A percentile compares a stretch with the other conserved stretches of the same genome.
Conservation (phyloP, 2,797 vertebrate genomes). For the Discoglossus pictus region DNA sequence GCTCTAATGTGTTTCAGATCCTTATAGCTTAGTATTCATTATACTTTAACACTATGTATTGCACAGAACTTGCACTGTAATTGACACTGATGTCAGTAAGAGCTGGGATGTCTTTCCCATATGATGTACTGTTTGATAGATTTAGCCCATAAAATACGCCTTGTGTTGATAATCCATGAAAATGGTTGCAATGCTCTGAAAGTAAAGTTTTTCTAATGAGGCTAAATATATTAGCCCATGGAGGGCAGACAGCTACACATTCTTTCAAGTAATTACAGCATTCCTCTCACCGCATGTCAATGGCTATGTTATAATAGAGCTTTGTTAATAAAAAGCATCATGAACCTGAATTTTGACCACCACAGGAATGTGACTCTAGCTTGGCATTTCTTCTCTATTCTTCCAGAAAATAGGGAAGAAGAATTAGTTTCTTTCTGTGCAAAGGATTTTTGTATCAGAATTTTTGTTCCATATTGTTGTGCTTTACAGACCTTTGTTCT, state of each 20-base stretch:
- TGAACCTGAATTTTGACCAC: slow-evolving; percentile 31
- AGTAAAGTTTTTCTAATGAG: slow-evolving; percentile 9
- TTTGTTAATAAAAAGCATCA: slow-evolving; percentile 23
- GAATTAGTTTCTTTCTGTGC: slow-evolving; percentile 5
- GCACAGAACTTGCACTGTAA: no score
- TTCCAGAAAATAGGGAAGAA: slow-evolving; percentile 1
- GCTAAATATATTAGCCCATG: slow-evolving; percentile 19
- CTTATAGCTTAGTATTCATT: no score
- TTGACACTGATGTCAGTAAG: no score
- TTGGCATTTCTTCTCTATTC: slow-evolving; percentile 24
- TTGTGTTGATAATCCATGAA: slow-evolving; percentile 21
- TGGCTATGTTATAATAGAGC: slow-evolving; percentile 12
- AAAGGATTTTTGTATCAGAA: slow-evolving; percentile 12
- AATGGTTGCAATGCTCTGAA: slow-evolving; percentile 16
- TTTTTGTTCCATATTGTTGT: slow-evolving; percentile 23
- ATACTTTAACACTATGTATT: no score
- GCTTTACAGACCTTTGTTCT: slow-evolving; percentile 32
- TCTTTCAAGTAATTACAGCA: slow-evolving; percentile 34
- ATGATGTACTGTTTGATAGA: not conserved
- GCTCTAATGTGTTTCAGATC: no score
- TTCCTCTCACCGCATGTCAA: slow-evolving; percentile 16
- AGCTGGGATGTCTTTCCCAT: no score
- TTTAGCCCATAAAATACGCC: slow-evolving; percentile 5
- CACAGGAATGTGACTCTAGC: slow-evolving; percentile 24
- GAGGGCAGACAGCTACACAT: slow-evolving; percentile 5